A percentile compares a stretch with the other conserved stretches of the same genome.
Evolutionary conservation across 2,797 vertebrate genomes (phyloP).

Genomic region (Eurystomus glaucurus): DNA sequence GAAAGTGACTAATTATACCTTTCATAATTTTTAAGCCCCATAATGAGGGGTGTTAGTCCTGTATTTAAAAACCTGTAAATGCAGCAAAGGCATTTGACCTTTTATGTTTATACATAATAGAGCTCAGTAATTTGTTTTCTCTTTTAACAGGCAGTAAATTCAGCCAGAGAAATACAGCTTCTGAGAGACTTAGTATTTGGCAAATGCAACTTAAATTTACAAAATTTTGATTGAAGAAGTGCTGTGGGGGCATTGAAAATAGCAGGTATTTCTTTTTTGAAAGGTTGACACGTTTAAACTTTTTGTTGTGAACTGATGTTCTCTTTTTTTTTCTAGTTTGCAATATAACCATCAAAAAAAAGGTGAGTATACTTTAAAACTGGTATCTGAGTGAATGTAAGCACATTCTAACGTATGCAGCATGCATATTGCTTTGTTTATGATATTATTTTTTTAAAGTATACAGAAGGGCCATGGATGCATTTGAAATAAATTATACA

Average conservation of each 20-base stretch:
- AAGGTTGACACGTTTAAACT: background rate
- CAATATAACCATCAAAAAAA: background rate
- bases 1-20: background rate
- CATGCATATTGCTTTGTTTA: background rate
- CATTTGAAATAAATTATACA: background rate
- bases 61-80: background rate
- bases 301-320: background rate
- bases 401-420: background rate
- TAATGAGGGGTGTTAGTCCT: background rate
- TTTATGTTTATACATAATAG: background rate
- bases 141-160: background rate
- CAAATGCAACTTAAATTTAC: background rate
- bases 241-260: rapidly evolving
- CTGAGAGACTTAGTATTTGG: background rate
- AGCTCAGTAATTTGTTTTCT: background rate
- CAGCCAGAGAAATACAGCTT: background rate
- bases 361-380: background rate
- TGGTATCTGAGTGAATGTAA: background rate
- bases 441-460: background rate
- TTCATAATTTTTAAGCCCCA: background rate
- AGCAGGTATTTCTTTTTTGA: background rate
- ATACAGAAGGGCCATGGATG: background rate
- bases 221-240: background rate
- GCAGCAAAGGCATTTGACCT: background rate
- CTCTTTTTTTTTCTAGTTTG: background rate